Evolutionary conservation across 1,140 invertebrate genomes (phyloP).

Genomic region (Leptestheria dahalacensis): DNA sequence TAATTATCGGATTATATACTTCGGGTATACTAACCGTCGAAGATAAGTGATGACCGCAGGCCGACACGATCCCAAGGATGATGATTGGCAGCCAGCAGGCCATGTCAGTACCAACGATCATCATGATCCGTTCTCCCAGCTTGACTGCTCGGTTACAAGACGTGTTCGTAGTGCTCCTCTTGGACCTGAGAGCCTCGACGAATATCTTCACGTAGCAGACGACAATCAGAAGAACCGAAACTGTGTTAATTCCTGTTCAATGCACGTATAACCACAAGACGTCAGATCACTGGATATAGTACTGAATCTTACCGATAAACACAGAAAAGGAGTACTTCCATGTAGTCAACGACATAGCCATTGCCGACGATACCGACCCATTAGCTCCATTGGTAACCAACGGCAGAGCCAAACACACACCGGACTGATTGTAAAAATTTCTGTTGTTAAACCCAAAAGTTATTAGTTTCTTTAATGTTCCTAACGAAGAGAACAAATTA

Average conservation of each 20-base stretch:
- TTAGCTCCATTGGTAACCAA: background rate
- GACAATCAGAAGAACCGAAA: constrained; percentile 37
- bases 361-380: background rate
- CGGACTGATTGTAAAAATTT: background rate
- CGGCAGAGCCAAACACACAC: background rate
- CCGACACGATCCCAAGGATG: constrained; percentile 32
- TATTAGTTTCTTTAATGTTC: too few relatives aligned
- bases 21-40: too few relatives aligned
- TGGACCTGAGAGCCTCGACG: constrained; percentile 33
- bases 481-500: too few relatives aligned
- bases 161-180: constrained; percentile 26
- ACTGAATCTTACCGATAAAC: constrained; percentile 33
- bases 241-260: constrained; percentile 35
- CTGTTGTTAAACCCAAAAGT: background rate
- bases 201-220: constrained; percentile 42
- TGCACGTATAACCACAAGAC: too few relatives aligned
- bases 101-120: constrained; percentile 40
- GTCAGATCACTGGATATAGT: too few relatives aligned
- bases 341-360: constrained; percentile 16
- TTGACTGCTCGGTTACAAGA: constrained; percentile 27
- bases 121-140: constrained; percentile 38
- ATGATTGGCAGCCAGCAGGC: constrained; percentile 42
- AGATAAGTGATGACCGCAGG: constrained; percentile 18
- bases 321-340: constrained; percentile 43
- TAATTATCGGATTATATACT: too few relatives aligned